phyloP scores from a whole-genome alignment of 2,113 vertebrate genomes.

The Chloroceryle aenea region DNA sequence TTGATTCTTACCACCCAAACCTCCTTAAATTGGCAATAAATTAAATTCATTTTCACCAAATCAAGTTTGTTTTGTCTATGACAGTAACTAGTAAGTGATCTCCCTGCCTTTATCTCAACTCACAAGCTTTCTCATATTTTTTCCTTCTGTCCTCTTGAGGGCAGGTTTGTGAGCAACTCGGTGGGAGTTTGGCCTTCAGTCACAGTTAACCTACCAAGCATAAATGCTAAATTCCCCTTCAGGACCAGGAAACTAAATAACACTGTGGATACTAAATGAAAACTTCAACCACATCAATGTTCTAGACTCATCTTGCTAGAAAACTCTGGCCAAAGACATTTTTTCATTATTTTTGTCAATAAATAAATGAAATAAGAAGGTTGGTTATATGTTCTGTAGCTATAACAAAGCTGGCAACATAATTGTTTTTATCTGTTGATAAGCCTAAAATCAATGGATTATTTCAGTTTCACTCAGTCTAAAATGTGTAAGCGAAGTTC shows the following conservation, averaged over 20 bases:
- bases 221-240: background rate
- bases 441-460: background rate
- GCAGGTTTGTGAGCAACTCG: no score
- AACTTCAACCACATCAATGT: background rate
- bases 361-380: background rate
- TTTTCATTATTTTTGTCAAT: background rate
- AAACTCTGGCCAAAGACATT: background rate
- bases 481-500: background rate
- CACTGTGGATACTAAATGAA: background rate
- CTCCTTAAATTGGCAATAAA: background rate
- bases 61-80: background rate
- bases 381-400: background rate
- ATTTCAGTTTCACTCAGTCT: background rate
- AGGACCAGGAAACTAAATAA: background rate
- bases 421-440: background rate
- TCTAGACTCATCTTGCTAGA: background rate
- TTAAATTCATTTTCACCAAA: background rate
- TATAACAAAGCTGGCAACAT: background rate
- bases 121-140: background rate
- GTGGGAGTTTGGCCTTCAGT: background rate
- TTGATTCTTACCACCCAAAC: background rate
- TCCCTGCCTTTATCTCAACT: background rate
- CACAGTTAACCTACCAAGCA: background rate
- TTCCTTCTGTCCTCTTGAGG: background rate
- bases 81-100: background rate